Evolutionary conservation across 1,140 invertebrate genomes (phyloP).

Genomic region (Lepidostoma basale): DNA sequence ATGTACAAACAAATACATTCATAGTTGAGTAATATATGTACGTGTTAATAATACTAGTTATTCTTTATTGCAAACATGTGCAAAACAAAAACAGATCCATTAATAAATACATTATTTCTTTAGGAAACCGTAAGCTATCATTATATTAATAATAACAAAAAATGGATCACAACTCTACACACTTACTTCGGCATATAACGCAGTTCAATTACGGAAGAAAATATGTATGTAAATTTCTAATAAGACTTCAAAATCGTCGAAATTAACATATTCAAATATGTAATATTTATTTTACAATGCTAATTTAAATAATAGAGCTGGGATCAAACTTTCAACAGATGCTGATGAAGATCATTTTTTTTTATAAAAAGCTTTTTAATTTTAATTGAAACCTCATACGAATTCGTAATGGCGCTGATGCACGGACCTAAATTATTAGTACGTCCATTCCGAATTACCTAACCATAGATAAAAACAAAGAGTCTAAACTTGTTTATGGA

Average conservation of each 20-base stretch:
- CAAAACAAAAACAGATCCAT: too few species aligned
- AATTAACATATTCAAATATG: conserved; percentile 27
- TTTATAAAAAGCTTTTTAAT: conserved; percentile 1
- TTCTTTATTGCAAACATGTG: too few species aligned
- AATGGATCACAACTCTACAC: too few species aligned
- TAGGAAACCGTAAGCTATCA: too few species aligned
- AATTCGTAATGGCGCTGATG: background rate
- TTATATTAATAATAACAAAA: too few species aligned
- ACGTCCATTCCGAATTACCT: conserved; percentile 28
- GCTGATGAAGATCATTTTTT: background rate
- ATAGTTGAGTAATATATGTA: too few species aligned
- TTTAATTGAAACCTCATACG: background rate
- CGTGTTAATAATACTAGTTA: too few species aligned
- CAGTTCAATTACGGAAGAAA: background rate
- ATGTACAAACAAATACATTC: too few species aligned
- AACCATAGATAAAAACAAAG: conserved; percentile 38
- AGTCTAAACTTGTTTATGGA: conserved; percentile 40
- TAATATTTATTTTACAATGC: conserved; percentile 11
- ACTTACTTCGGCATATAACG: too few species aligned
- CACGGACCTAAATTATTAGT: conserved; percentile 5
- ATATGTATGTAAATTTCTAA: background rate
- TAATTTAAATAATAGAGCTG: conserved; percentile 14
- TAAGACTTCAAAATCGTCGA: background rate
- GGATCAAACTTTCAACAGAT: conserved; percentile 20
- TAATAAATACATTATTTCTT: too few species aligned